Evolutionary conservation across 2,888 invertebrate species (phyloP).

Genomic region (Drosophila emarginata): DNA sequence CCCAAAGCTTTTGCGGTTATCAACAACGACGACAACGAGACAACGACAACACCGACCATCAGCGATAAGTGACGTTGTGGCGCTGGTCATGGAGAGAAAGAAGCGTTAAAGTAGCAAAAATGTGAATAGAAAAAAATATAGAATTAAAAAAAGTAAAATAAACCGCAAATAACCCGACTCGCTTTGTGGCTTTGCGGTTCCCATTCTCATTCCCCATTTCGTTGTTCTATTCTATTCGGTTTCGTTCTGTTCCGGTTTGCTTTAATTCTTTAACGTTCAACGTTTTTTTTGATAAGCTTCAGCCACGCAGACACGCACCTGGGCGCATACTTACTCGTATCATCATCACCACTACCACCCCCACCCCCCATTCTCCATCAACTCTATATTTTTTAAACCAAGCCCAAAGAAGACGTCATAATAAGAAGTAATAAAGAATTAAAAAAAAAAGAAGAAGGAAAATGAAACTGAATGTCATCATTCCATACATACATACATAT

Average conservation of each 20-base stretch:
- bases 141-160: slow-evolving; percentile 1
- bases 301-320: slow-evolving; percentile 4
- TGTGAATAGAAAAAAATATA: slow-evolving; percentile 10
- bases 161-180: slow-evolving; percentile 40
- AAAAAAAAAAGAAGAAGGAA: background rate
- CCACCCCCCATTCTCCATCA: background rate
- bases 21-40: slow-evolving; percentile 6
- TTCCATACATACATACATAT: background rate
- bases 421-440: slow-evolving; percentile 5
- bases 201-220: background rate
- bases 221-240: background rate
- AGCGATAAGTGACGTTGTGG: background rate
- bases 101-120: slow-evolving; percentile 39
- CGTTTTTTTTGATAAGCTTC: background rate
- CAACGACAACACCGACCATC: background rate
- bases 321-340: background rate
- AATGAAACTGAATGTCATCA: slow-evolving; percentile 14
- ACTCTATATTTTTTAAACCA: background rate
- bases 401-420: background rate
- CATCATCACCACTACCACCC: background rate
- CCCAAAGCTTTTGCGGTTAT: slow-evolving; percentile 4
- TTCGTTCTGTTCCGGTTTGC: slow-evolving; percentile 6
- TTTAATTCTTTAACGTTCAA: slow-evolving; percentile 5
- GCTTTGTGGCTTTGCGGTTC: slow-evolving; percentile 49
- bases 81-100: slow-evolving; percentile 31